Base-by-base conservation (phyloP, 2,888 invertebrate genomes). In the Notodromas monacha region DNA sequence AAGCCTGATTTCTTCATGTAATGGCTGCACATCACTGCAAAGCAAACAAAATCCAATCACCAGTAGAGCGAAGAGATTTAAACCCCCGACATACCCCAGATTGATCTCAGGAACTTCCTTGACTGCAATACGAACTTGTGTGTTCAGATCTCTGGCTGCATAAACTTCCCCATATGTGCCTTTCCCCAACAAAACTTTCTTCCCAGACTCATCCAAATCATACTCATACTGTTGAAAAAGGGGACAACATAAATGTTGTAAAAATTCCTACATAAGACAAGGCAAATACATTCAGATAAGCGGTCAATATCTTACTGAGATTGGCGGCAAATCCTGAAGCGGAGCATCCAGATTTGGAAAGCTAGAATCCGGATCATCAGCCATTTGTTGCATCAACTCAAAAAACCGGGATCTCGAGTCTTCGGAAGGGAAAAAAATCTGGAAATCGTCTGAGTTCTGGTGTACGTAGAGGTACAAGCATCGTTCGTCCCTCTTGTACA, bases 61-160 rank as follows among this genome's bases (percentile, higher is more conserved):
- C 8, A 8, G 26, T 8, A 14, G 12, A 14, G 12, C 8, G 6
- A 14, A 13, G 6, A 15, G 8, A 29, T 10, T 5, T 10, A 27
- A 27, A 27, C 8, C 12, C 21, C 15, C 15, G 14, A 34, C 35
- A 37, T 48, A 60, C 52, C 84, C 81, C 3, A 79, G 59, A 50
- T 81, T 79, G 47, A 73, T 70, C 50, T 92, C 92, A 0, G 84
- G 84, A 36, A 99, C 77, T 56, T 96, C 96, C 49, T 99, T 96
- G 12, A 92, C 77, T 3, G 96, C 96, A 39, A 96, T 86, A 35
- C 77, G 59, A 6, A 69, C 67, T 57, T 81, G 89, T 0, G 79
- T 92, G 47, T 70, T 74, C 37, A 76, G 60, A 51, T 92, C 86
- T 2, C 79, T 53, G 0, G 86, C 89, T 1, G 86, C 84, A 49